Percentiles rank a stretch among this genome's conserved stretches.
Evolutionary conservation across 2,888 invertebrate species (phyloP).

Genomic region (Tetragonisca angustula): DNA sequence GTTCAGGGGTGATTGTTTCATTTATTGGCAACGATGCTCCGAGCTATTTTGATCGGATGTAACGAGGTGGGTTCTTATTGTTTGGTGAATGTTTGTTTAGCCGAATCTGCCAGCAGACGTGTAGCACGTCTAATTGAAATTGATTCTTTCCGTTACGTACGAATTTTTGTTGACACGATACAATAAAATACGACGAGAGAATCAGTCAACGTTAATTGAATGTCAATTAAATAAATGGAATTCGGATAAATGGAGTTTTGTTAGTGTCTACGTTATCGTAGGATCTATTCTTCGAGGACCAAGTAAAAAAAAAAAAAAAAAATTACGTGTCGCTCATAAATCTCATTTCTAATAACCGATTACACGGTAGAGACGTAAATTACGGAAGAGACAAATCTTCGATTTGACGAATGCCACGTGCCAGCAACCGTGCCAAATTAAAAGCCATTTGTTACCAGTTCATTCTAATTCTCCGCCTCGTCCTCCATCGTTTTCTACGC

Average conservation of each 20-base stretch:
- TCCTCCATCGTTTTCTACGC: neutral
- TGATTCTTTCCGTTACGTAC: neutral
- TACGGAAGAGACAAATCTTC: neutral
- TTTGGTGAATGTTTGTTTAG: too few relatives aligned
- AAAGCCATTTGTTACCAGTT: neutral
- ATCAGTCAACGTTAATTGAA: neutral
- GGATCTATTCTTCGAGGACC: neutral
- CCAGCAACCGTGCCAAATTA: neutral
- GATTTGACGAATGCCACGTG: slow-evolving; percentile 5
- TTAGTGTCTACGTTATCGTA: neutral
- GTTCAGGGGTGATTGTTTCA: neutral
- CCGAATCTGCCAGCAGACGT: too few relatives aligned
- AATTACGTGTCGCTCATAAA: neutral
- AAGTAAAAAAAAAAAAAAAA: neutral
- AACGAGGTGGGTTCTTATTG: neutral
- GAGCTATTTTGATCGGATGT: neutral
- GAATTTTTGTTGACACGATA: neutral
- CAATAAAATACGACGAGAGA: neutral
- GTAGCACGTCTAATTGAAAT: too few relatives aligned
- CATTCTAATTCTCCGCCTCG: neutral
- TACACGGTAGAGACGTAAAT: neutral
- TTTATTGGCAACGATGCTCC: neutral
- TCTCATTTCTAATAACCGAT: neutral
- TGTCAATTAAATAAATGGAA: neutral
- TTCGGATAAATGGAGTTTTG: neutral